Evolutionary conservation across 1,140 invertebrate species (phyloP).

Genomic region (Plutomurus gul): DNA sequence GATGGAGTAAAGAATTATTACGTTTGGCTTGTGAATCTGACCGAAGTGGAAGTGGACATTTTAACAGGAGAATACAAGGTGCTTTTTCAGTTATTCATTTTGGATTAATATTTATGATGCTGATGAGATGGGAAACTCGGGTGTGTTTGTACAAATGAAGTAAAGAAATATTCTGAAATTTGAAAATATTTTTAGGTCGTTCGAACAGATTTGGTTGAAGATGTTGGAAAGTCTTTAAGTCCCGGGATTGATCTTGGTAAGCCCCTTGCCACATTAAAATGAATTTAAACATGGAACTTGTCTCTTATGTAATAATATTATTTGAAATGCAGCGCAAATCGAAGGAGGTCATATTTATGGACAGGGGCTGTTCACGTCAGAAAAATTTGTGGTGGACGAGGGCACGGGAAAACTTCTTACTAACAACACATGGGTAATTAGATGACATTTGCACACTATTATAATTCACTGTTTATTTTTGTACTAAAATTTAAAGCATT

Average conservation of each 20-base stretch:
- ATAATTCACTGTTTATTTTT: neutral
- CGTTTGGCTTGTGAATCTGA: conserved; percentile 53
- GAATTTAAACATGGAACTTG: neutral
- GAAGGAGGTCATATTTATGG: conserved; percentile 62
- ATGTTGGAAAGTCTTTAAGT: conserved; percentile 57
- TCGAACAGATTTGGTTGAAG: conserved; percentile 59
- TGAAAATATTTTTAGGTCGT: conserved; percentile 45
- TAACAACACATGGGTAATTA: conserved; percentile 42
- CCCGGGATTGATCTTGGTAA: conserved; percentile 60
- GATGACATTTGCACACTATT: neutral
- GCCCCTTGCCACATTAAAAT: too few species aligned
- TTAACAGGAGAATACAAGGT: conserved; percentile 67
- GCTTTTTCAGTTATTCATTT: neutral
- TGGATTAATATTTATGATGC: too few species aligned
- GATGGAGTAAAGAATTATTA: conserved; percentile 55
- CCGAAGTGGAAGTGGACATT: conserved; percentile 69
- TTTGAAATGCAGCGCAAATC: too few species aligned
- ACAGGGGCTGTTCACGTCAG: conserved; percentile 58
- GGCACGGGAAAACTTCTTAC: conserved; percentile 43
- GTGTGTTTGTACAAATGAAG: too few species aligned
- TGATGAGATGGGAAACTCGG: too few species aligned
- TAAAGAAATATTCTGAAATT: neutral
- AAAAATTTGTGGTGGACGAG: conserved; percentile 44
- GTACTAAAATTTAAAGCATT: neutral
- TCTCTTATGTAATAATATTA: neutral